Evolutionary conservation across 2,888 invertebrate genomes (phyloP).

Genomic region (Orthonevra nobilis): DNA sequence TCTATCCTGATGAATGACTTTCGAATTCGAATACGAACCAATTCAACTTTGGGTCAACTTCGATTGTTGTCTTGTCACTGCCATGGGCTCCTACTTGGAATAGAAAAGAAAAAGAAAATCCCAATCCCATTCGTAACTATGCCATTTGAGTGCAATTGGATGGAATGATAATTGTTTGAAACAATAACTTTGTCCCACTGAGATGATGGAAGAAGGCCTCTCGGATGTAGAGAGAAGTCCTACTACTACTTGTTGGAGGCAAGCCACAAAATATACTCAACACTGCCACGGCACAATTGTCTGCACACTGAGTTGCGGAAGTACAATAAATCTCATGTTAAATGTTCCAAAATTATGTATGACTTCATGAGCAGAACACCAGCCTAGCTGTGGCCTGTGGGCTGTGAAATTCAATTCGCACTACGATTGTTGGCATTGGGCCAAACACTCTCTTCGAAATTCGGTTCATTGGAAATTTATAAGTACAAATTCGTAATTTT

Average conservation of each 20-base stretch:
- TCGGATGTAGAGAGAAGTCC: too few relatives aligned
- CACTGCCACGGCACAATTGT: constrained; percentile 49
- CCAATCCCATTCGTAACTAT: background rate
- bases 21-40: too few relatives aligned
- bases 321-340: constrained; percentile 69
- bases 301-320: constrained; percentile 59
- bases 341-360: constrained; percentile 71
- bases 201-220: too few relatives aligned
- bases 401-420: constrained; percentile 63
- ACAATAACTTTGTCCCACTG: constrained; percentile 30
- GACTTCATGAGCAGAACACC: constrained; percentile 65
- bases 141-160: constrained; percentile 41
- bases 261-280: constrained; percentile 66
- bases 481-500: constrained; percentile 67
- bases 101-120: background rate
- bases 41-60: too few relatives aligned
- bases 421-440: constrained; percentile 56
- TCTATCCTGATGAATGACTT: constrained; percentile 44
- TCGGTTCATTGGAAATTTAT: constrained; percentile 67
- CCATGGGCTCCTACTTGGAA: constrained; percentile 7
- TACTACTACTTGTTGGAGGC: constrained; percentile 64
- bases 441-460: constrained; percentile 42
- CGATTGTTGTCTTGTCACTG: constrained; percentile 62
- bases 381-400: constrained; percentile 57
- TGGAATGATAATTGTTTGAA: constrained; percentile 55